Conservation (phyloP, 2,113 vertebrate species). For the Paralichthys olivaceus region DNA sequence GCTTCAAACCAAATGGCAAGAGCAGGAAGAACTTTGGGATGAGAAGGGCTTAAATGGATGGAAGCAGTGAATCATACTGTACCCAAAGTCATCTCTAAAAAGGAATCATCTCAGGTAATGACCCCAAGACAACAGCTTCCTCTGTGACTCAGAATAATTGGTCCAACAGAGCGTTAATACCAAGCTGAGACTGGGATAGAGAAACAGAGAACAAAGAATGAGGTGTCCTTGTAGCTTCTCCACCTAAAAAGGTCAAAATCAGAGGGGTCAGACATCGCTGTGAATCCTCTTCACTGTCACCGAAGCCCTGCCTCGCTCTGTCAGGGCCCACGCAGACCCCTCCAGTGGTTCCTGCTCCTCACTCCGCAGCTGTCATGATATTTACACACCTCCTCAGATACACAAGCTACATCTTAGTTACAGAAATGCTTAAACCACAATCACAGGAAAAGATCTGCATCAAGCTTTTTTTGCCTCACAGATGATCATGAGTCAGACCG, state of each 20-base stretch:
- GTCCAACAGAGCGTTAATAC: slow-evolving; percentile 72
- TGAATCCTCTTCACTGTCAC: slow-evolving; percentile 71
- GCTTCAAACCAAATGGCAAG: slow-evolving; percentile 49
- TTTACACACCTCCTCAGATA: slow-evolving; percentile 54
- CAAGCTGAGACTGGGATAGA: slow-evolving; percentile 31
- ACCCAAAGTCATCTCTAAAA: slow-evolving; percentile 71
- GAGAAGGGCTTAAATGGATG: slow-evolving; percentile 61
- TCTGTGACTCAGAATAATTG: slow-evolving; percentile 74
- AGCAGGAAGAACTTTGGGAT: slow-evolving; percentile 26
- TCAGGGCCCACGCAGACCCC: slow-evolving; percentile 53
- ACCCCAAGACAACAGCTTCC: slow-evolving; percentile 68
- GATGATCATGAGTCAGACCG: slow-evolving; percentile 9
- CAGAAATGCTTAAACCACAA: slow-evolving; percentile 4
- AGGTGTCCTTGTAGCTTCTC: slow-evolving; percentile 56
- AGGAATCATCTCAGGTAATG: slow-evolving; percentile 75
- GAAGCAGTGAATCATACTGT: slow-evolving; percentile 73
- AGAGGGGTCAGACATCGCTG: slow-evolving; percentile 66
- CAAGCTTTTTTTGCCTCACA: not conserved
- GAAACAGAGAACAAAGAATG: slow-evolving; percentile 61
- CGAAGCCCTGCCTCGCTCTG: slow-evolving; percentile 41
- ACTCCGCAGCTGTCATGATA: slow-evolving; percentile 56
- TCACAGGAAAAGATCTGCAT: not conserved
- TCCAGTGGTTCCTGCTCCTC: slow-evolving; percentile 53
- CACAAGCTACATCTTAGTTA: slow-evolving; percentile 31
- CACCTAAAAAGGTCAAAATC: slow-evolving; percentile 72